Conservation (phyloP, 2,113 vertebrate species). For the Salvator merianae region DNA sequence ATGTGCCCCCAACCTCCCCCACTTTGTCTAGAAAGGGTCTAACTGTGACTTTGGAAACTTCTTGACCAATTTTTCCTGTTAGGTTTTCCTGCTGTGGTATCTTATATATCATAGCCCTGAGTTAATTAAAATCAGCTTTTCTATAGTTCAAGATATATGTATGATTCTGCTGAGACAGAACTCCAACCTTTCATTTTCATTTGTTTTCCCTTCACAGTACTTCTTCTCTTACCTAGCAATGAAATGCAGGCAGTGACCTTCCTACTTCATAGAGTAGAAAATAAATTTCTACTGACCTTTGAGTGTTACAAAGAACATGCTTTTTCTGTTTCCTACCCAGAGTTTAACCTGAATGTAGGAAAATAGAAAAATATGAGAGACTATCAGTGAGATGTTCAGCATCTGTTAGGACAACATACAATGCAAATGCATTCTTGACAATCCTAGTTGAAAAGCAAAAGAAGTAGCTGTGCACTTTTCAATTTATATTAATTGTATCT, state of each 20-base stretch:
- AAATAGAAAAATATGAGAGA: not conserved
- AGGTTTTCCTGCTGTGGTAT: too few relatives aligned
- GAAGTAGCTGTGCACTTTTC: not conserved
- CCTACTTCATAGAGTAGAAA: not conserved
- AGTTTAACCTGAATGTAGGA: not conserved
- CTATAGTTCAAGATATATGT: too few relatives aligned
- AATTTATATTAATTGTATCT: too few relatives aligned
- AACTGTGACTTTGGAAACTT: too few relatives aligned
- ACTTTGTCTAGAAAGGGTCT: too few relatives aligned
- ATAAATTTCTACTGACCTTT: not conserved
- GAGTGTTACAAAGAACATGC: not conserved
- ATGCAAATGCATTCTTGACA: not conserved
- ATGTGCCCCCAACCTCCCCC: too few relatives aligned
- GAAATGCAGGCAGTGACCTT: not conserved
- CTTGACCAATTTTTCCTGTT: too few relatives aligned
- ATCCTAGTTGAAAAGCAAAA: not conserved
- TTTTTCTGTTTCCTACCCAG: not conserved
- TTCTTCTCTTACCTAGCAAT: not conserved
- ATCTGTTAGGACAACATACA: not conserved
- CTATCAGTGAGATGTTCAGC: not conserved
- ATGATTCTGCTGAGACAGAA: too few relatives aligned
- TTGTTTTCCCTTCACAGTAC: too few relatives aligned
- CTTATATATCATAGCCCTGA: too few relatives aligned
- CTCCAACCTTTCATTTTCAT: too few relatives aligned
- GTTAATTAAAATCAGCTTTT: too few relatives aligned